Conservation (phyloP, 2,888 invertebrate species). For the Dromius quadrimaculatus region DNA sequence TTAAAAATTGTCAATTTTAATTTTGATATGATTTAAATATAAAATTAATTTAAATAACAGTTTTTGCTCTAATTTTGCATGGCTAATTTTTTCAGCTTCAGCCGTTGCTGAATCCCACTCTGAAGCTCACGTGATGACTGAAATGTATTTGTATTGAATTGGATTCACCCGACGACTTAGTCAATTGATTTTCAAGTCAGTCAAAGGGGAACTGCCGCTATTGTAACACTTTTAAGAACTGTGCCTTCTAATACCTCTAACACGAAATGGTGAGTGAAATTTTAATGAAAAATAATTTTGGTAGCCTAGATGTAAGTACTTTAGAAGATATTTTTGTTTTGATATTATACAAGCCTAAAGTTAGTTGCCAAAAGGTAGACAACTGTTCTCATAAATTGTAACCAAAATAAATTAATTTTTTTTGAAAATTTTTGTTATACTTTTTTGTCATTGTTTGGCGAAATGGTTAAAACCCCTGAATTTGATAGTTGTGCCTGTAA, state of each 20-base stretch:
- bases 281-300: too few species aligned
- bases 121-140: conserved; percentile 5
- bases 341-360: conserved; percentile 18
- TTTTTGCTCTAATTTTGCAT: too few species aligned
- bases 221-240: background rate
- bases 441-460: background rate
- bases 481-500: background rate
- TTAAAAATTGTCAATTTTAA: too few species aligned
- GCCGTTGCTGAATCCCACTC: conserved; percentile 2
- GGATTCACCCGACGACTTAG: background rate
- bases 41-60: too few species aligned
- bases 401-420: background rate
- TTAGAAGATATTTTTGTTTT: conserved; percentile 14
- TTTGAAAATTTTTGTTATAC: background rate
- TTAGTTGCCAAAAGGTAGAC: background rate
- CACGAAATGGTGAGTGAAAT: conserved; percentile 12
- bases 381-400: background rate
- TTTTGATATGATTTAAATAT: too few species aligned
- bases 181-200: conserved; percentile 5
- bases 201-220: background rate
- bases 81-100: conserved; percentile 6
- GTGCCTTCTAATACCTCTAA: conserved; percentile 11
- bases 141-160: conserved; percentile 12
- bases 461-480: background rate
- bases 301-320: too few species aligned